These are phyloP conservation scores for Hetaerina americana DNA, from an alignment of 1,140 invertebrate species.

Conservation along the genomic window DNA sequence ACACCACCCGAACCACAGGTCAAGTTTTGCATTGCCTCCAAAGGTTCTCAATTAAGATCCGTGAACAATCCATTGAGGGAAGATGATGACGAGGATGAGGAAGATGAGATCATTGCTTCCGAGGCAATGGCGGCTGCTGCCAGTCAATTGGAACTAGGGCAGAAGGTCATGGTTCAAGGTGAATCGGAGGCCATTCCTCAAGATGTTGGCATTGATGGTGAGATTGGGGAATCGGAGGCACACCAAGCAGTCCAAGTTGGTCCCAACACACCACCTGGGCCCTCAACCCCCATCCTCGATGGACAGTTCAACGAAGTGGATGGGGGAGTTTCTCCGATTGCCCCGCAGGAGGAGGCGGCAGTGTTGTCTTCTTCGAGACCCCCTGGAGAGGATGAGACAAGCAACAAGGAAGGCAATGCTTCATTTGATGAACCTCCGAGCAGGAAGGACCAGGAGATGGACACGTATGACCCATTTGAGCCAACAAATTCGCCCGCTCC, in stretches of 20 bases:
- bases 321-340: slow-evolving; percentile 35
- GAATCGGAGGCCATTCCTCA: slow-evolving; percentile 27
- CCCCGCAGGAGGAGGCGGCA: slow-evolving; percentile 31
- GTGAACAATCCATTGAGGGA: slow-evolving; percentile 48
- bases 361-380: too few species aligned
- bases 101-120: slow-evolving; percentile 13
- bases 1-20: slow-evolving; percentile 59
- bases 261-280: slow-evolving; percentile 43
- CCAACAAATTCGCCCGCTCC: slow-evolving; percentile 67
- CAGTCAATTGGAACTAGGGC: slow-evolving; percentile 19
- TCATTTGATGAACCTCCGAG: not conserved
- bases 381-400: not conserved
- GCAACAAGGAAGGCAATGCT: not conserved
- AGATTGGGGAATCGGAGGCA: slow-evolving; percentile 24
- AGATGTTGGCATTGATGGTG: slow-evolving; percentile 27
- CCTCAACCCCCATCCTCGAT: slow-evolving; percentile 21
- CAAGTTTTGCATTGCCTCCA: slow-evolving; percentile 48
- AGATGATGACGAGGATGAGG: slow-evolving; percentile 28
- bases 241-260: slow-evolving; percentile 27
- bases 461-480: slow-evolving; percentile 77
- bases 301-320: not conserved
- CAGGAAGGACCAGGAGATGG: slow-evolving; percentile 22
- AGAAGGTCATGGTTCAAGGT: slow-evolving; percentile 4
- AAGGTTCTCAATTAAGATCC: slow-evolving; percentile 39
- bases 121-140: slow-evolving; percentile 1